Percentiles rank a stretch among this genome's conserved stretches.
Evolutionary conservation across 2,888 invertebrate species (phyloP).

Genomic region (Monopis laevigella): DNA sequence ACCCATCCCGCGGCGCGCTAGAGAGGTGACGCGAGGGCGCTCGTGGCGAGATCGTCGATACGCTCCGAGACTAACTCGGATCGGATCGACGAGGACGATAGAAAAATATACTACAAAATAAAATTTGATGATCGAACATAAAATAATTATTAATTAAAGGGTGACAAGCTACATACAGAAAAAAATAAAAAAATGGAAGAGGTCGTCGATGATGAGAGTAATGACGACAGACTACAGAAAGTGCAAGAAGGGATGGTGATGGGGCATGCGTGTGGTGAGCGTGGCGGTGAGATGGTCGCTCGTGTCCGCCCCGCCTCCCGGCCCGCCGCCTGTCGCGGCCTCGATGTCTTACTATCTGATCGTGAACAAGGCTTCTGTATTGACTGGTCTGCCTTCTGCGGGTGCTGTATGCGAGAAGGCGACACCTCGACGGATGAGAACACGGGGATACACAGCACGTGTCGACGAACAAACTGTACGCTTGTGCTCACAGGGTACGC

Average conservation of each 20-base stretch:
- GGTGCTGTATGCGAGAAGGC: constrained; percentile 87
- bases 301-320: constrained; percentile 59
- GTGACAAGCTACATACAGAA: constrained; percentile 23
- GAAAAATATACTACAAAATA: constrained; percentile 43
- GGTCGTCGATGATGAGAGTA: constrained; percentile 1
- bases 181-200: constrained; percentile 14
- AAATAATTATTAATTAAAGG: constrained; percentile 11
- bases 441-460: constrained; percentile 57
- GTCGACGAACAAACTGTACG: constrained; percentile 47
- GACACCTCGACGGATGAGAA: constrained; percentile 69
- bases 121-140: constrained; percentile 23
- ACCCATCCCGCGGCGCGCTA: constrained; percentile 36
- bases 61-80: constrained; percentile 28
- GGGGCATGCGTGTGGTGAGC: constrained; percentile 12
- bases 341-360: constrained; percentile 59
- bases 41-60: constrained; percentile 32
- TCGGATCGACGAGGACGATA: constrained; percentile 41
- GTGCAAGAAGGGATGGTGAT: constrained; percentile 9
- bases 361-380: constrained; percentile 65
- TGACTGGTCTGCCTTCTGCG: constrained; percentile 77
- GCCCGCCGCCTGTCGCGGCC: constrained; percentile 52
- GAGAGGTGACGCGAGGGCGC: constrained; percentile 32
- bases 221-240: constrained; percentile 8
- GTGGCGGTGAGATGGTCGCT: constrained; percentile 22
- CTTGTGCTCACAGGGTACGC: constrained; percentile 54